phyloP scores from a whole-genome alignment of 2,797 vertebrate genomes.

The Neomorphus geoffroyi region DNA sequence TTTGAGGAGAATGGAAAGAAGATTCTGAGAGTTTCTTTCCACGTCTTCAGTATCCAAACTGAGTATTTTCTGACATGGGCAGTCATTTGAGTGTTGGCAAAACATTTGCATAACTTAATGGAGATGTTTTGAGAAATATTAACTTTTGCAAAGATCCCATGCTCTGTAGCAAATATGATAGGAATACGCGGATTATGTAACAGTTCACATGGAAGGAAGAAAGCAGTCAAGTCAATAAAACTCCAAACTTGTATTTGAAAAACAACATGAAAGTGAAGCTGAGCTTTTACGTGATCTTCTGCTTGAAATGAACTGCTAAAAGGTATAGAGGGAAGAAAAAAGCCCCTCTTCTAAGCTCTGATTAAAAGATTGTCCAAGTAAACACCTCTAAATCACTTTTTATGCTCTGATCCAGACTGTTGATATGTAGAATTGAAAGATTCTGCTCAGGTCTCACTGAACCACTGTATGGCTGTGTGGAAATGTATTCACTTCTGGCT shows the following conservation, averaged over 20 bases:
- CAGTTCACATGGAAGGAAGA: neutral
- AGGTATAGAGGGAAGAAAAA: neutral
- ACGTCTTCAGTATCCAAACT: neutral
- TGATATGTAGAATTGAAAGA: neutral
- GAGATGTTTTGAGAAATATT: neutral
- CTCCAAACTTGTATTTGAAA: neutral
- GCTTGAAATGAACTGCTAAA: neutral
- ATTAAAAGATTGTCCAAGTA: neutral
- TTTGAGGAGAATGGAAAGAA: neutral
- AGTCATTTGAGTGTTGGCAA: neutral
- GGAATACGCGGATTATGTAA: neutral
- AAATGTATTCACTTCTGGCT: neutral
- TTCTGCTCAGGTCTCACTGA: neutral
- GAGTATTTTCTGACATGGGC: neutral
- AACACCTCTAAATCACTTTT: neutral
- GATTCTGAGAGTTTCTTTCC: neutral
- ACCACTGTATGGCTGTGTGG: neutral
- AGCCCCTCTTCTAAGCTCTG: neutral
- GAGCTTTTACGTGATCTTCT: neutral
- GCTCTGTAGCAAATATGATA: neutral
- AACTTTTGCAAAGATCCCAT: neutral
- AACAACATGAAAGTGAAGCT: neutral
- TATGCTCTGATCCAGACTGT: neutral
- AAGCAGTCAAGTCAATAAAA: neutral
- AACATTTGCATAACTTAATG: neutral